Conservation (phyloP, 1,140 invertebrate genomes). For the Mactra quadrangularis region DNA sequence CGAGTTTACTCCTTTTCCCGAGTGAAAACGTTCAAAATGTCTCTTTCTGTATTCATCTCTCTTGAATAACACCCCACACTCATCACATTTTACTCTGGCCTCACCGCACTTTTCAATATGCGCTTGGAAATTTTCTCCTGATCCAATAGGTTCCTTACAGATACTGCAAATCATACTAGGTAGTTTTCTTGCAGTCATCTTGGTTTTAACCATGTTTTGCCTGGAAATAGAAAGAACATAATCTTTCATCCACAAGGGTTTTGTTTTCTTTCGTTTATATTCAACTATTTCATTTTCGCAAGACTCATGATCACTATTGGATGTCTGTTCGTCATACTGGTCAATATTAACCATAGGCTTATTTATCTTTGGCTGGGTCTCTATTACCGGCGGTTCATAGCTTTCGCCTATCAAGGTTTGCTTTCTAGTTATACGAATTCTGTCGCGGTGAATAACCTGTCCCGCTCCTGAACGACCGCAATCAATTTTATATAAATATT, state of each 20-base stretch:
- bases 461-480: background rate
- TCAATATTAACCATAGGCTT: no score
- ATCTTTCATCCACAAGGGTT: no score
- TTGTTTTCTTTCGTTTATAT: no score
- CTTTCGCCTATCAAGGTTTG: background rate
- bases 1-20: background rate
- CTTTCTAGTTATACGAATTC: background rate
- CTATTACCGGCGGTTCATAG: no score
- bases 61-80: background rate
- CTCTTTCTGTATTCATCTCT: background rate
- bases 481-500: slow-evolving; percentile 14
- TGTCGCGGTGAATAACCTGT: background rate
- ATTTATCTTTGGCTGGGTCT: no score
- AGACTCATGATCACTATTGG: no score
- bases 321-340: no score
- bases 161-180: background rate
- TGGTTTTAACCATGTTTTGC: no score
- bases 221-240: no score
- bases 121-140: background rate
- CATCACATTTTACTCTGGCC: background rate
- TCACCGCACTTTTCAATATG: background rate
- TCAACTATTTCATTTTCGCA: no score
- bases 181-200: background rate
- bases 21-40: background rate
- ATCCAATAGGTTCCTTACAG: background rate